Evolutionary conservation across 2,113 vertebrate species (phyloP).

Genomic region (Bettongia penicillata): DNA sequence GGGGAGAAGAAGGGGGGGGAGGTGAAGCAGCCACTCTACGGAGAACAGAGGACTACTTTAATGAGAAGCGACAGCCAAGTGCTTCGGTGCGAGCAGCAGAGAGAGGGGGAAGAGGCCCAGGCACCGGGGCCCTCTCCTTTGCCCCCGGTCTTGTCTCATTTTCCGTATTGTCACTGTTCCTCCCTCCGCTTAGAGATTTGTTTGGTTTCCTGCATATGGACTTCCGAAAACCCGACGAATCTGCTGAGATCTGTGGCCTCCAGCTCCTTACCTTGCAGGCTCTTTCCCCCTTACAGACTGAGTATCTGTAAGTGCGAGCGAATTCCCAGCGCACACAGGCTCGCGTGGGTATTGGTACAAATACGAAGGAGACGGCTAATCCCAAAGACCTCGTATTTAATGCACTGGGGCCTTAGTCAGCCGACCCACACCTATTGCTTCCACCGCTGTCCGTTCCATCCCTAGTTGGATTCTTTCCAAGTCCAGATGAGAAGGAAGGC

Average conservation of each 20-base stretch:
- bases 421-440: neutral
- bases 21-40: neutral
- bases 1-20: neutral
- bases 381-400: neutral
- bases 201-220: neutral
- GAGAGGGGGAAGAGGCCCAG: neutral
- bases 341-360: neutral
- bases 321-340: neutral
- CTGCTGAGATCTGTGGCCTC: neutral
- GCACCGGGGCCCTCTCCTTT: neutral
- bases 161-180: neutral
- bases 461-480: neutral
- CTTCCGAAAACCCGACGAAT: neutral
- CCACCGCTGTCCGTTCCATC: neutral
- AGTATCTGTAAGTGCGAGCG: neutral
- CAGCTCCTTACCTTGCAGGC: neutral
- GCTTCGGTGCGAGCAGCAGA: neutral
- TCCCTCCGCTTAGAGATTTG: neutral
- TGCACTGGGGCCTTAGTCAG: neutral
- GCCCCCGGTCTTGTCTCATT: neutral
- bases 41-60: neutral
- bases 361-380: neutral
- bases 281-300: neutral
- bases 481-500: neutral
- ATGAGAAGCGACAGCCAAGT: constrained; percentile 47